Conservation (phyloP, 2,797 vertebrate genomes). For the Lagocephalus sceleratus region DNA sequence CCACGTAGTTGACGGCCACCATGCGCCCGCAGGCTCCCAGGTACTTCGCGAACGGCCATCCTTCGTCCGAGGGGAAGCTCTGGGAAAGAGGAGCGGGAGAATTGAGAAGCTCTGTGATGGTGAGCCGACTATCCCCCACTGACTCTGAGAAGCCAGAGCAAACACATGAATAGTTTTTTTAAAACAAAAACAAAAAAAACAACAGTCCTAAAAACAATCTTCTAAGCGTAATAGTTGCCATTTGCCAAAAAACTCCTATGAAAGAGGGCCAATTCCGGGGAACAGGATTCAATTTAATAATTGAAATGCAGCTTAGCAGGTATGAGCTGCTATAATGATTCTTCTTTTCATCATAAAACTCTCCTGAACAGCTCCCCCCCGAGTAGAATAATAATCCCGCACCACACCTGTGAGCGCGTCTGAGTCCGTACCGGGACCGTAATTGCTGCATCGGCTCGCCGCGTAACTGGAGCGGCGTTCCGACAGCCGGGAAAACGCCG, state of each 20-base stretch:
- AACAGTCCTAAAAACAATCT: constrained; percentile 33
- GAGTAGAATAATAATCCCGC: no score
- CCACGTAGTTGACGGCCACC: constrained; percentile 98
- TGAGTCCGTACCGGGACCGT: no score
- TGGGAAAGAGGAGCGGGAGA: constrained; percentile 48
- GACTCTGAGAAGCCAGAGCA: constrained; percentile 30
- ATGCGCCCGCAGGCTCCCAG: constrained; percentile 95
- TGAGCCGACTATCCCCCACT: constrained; percentile 4
- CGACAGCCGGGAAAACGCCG: no score
- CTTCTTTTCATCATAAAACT: not conserved
- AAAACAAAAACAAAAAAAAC: constrained; percentile 9
- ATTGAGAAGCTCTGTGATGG: constrained; percentile 13
- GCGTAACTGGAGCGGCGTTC: no score
- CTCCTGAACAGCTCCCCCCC: no score
- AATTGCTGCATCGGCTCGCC: no score
- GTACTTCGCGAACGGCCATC: constrained; percentile 98
- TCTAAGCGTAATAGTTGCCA: constrained; percentile 46
- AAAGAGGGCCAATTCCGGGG: constrained; percentile 42
- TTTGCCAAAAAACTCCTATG: constrained; percentile 51
- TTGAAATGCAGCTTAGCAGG: constrained; percentile 57
- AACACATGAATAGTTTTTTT: constrained; percentile 14
- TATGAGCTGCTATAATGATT: constrained; percentile 43
- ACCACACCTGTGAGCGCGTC: no score
- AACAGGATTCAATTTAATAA: constrained; percentile 61
- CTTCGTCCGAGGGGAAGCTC: constrained; percentile 98